Base-by-base conservation (phyloP, 2,113 vertebrate genomes). In the Excalfactoria chinensis region DNA sequence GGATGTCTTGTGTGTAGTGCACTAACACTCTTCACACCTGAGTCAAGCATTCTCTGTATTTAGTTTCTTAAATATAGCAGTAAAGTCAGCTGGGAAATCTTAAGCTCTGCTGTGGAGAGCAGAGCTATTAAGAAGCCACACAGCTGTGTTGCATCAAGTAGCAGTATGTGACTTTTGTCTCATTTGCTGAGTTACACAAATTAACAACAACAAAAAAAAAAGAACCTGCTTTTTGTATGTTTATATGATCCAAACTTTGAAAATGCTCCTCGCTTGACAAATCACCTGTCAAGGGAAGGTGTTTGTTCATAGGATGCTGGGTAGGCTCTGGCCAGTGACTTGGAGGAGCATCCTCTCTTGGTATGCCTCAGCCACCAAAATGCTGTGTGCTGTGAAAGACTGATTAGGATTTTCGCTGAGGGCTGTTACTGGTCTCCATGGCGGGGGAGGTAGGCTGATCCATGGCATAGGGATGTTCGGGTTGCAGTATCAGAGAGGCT, bases 21-120 rank as follows among this genome's bases (percentile, higher is more conserved):
- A 74, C 84, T 93, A 87, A 37, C 76, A 84, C 82, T 89, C 88
- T 40, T 86, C 93, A 74, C 94, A 93, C 89, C 64, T 88, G 58
- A 82, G 88, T 93, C 85, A 89, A 95, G 91, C 88, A 74, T 87
- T 82, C 60, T 94, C 91, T 93, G 83, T 66, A 77, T 88, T 90
- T 93, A 88, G 91, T 68, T 86, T 43, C 76, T 86, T 90, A 94
- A 87, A 95, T 90, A 94, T 73, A 91, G 81, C 69, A 72, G 13
- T 46, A 90, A 86, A 93, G 75, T 62, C 90, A 56, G 84, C 76
- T 67, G 80, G 86, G 89, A 94, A 90, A 94, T 77, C 86, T 86
- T 94, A 37, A 93, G 49, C 46, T 69, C 9, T 51, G 34, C 72
- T 70, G 71, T 66, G 72, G 59, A 70, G 81, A 87, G 49, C 35